Evolutionary conservation across 2,113 vertebrate genomes (phyloP), one percentile per base, ranked within the genome.

Genomic region (Glareola pratincola): DNA sequence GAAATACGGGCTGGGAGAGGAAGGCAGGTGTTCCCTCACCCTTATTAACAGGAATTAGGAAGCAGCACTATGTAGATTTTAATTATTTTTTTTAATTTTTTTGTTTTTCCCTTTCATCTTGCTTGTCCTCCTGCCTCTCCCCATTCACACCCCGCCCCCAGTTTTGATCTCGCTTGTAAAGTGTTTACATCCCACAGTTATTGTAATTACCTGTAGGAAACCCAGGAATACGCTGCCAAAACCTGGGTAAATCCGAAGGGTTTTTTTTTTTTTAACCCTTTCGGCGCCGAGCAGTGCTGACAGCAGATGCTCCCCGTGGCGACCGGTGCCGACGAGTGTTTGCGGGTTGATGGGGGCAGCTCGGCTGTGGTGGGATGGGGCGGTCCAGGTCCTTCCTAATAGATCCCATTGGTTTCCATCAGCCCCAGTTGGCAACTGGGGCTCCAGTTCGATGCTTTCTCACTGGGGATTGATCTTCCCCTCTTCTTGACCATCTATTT

Each of bases 211-310:
- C 76, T 79, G 82, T 95, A 88, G 85, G 86, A 90, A 95, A 85
- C 67, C 34, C 39, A 12, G 80, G 80, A 64, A 50, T 5, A 6
- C 8, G 77, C 89, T 96, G 81, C 81, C 57, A 88, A 86, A 83
- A 12, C 36, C 36, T 1, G 48, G 1, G 41, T 22, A 54, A 89
- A 95, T 77, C 41, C 48, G 5, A 50, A 47, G 51, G 77, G 5
- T 66, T n/a, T n/a, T n/a, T n/a, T n/a, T n/a, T n/a, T 93, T 96
- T 96, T 96, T 96, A 96, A 97, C 96, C 93, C 85, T 78, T 92
- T 60, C 67, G 1, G 5, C 64, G 87, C 88, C 20, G 54, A 48
- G 68, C 84, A 47, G 60, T 26, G 7, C 34, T 53, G 77, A 18
- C 91, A 53, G 73, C n/a, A 12, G 76, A 54, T 53, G 74, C 68